Base-by-base conservation (phyloP, 2,888 invertebrate genomes). In the Clivina fossor region DNA sequence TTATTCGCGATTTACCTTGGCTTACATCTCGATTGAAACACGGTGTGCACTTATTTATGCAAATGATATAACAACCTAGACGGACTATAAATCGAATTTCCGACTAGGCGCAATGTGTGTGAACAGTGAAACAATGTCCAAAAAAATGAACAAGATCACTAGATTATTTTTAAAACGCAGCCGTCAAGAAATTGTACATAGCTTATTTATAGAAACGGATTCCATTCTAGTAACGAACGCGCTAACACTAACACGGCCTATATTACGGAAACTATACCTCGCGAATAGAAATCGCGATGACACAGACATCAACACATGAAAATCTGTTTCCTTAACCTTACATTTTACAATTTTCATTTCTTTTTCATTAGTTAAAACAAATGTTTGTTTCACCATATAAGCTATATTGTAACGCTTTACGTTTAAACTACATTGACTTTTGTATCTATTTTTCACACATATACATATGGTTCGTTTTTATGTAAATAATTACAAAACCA, bases 141-240 rank as follows among this genome's bases (percentile, higher is more conserved):
- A 24, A n/a, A n/a, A 33, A 53, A 22, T 20, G 33, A 37, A 44
- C 53, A 44, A 53, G 26, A 24, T n/a, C 26, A 37, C 44, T 44
- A 44, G 53, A 53, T 53, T 53, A 53, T 53, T 53, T 53, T 53
- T 44, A 44, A 33, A 53, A 37, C 53, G 28, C 53, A 53, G 53
- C 53, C 35, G 44, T 44, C 44, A 53, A 53, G 53, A 53, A 53
- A 53, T 53, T 53, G 53, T 53, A 44, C 53, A 44, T 24, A 35
- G 41, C 33, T 33, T 53, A 53, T 53, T 53, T 53, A 35, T 53
- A 53, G 53, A 33, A 53, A 44, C 53, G 43, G 43, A 53, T 53
- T 53, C 53, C 53, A 44, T 53, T 53, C 53, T 30, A 40, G 30
- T 41, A 38, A 38, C n/a, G 49, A 49, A 40, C 30, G 26, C 30